Base-by-base conservation (phyloP, 2,888 invertebrate species). In the Allygus modestus region DNA sequence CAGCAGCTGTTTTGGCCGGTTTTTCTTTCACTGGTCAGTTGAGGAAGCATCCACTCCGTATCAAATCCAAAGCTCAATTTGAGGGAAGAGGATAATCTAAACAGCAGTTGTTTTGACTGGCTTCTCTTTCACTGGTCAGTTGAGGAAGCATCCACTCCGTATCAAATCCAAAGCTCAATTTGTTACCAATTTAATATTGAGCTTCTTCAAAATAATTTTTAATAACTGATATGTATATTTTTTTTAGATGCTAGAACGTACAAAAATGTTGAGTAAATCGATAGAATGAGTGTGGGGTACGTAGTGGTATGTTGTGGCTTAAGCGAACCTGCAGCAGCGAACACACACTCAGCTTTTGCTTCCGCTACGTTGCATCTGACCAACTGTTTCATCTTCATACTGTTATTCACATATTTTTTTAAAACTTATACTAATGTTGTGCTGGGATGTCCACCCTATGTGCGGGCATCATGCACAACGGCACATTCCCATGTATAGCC, bases 341-440 rank as follows among this genome's bases (percentile, higher is more conserved):
- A 79, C 79, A 79, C 79, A 79, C 79, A 54, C 73, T 79, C 31
- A 0, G 33, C 54, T 37, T n/a, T 79, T 54, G 79, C 79, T 58
- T 79, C 46, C 12, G 28, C 46, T 33, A 69, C 33, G 28, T 61
- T 7, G 33, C 69, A 31, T 69, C 28, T 41, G 77, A 77, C 77
- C 77, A 77, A 77, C 77, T 43, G 41, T 51, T 77, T 77, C 77
- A 77, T 77, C 77, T 77, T 71, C 71, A 71, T 71, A 71, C 37
- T 71, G 71, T 71, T 71, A 77, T 46, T 77, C 46, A 77, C 77
- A 73, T 46, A 77, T 77, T 77, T 77, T 77, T 77, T 77, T 73
- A 73, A 73, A 51, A 51, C 43, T 71, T 79, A 79, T 51, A 79
- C 79, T 79, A 54, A 31, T 31, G 23, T 51, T 58, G 79, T 58